Evolutionary conservation across 2,888 invertebrate species (phyloP), one percentile per base, ranked within the genome.

Genomic region (Diaprepes abbreviatus): DNA sequence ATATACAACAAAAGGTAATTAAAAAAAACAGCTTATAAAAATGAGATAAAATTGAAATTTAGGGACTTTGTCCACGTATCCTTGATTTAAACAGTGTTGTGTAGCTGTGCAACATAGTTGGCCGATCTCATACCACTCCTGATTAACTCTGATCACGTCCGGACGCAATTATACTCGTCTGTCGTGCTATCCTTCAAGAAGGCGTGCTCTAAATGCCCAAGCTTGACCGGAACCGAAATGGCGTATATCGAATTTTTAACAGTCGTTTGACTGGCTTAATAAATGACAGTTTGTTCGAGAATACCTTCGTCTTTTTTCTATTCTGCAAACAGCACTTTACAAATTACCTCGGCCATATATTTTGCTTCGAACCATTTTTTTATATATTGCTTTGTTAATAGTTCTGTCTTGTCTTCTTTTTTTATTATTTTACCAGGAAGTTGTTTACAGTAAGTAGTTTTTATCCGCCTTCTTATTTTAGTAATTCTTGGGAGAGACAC

Each of bases 181-280:
- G 79, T 80, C 79, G 78, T 79, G 79, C 78, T 77, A 80, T 80
- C 79, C 78, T 80, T 80, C 79, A 79, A 79, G 77, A 68, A 76
- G 73, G 78, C 79, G 80, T 80, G 80, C 79, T 77, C 76, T 75
- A 75, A 79, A 80, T 80, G 78, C 78, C 66, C 72, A 70, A 72
- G 62, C 69, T 72, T 69, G 63, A 70, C 72, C 72, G 72, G 54
- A 67, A 64, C 71, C 21, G 45, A 68, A 71, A 71, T 68, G 55
- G 64, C 68, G 67, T 71, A 68, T 68, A 71, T 65, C 71, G 71
- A 68, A 71, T 71, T 71, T 71, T 71, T 71, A 68, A 63, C 68
- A 71, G 71, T 60, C 64, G 59, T 71, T 68, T 64, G 48, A 60
- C 70, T 70, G 54, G 33, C 55, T 64, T 71, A 71, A 71, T 71